A percentile compares a stretch with the other conserved stretches of the same genome.
Conservation (phyloP, 2,797 vertebrate genomes). For the Fundulus diaphanus region DNA sequence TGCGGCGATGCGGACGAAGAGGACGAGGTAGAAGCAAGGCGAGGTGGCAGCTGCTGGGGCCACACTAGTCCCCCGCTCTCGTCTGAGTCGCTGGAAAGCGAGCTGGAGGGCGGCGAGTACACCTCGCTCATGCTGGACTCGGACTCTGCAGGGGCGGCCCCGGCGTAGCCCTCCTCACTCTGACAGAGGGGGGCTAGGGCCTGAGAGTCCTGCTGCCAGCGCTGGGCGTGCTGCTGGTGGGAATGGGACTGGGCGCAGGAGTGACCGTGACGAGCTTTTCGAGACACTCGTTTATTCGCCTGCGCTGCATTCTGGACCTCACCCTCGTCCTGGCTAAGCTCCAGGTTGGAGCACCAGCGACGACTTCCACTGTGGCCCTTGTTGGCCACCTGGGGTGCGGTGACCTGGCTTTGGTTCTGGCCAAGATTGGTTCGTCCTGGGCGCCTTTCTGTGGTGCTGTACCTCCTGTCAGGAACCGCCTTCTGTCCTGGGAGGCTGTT, state of each 20-base stretch:
- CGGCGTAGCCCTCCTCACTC: slow-evolving; percentile 66
- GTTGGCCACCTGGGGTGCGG: slow-evolving; percentile 32
- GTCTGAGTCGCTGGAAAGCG: slow-evolving; percentile 88
- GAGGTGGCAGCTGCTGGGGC: slow-evolving; percentile 90
- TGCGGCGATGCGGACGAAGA: slow-evolving; percentile 77
- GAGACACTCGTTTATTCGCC: slow-evolving; percentile 43
- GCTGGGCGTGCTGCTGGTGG: slow-evolving; percentile 56
- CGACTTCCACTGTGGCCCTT: slow-evolving; percentile 57
- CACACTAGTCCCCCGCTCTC: slow-evolving; percentile 91
- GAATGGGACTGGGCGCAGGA: slow-evolving; percentile 45
- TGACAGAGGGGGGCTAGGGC: slow-evolving; percentile 71
- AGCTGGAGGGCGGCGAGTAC: slow-evolving; percentile 87
- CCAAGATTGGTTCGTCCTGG: slow-evolving; percentile 45
- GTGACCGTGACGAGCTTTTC: slow-evolving; percentile 51
- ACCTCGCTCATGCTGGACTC: slow-evolving; percentile 90
- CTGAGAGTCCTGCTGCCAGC: slow-evolving; percentile 63
- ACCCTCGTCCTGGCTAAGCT: slow-evolving; percentile 87
- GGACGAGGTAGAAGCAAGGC: slow-evolving; percentile 79
- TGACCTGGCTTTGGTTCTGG: slow-evolving; percentile 63
- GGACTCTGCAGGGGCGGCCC: slow-evolving; percentile 74
- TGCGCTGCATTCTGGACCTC: slow-evolving; percentile 43
- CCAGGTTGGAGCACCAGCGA: slow-evolving; percentile 87
- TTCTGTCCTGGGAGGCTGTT: slow-evolving; percentile 84
- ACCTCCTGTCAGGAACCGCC: slow-evolving; percentile 76
- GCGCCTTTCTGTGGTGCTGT: slow-evolving; percentile 82